phyloP scores from a whole-genome alignment of 1,140 invertebrate species.

The Drosophila asahinai region DNA sequence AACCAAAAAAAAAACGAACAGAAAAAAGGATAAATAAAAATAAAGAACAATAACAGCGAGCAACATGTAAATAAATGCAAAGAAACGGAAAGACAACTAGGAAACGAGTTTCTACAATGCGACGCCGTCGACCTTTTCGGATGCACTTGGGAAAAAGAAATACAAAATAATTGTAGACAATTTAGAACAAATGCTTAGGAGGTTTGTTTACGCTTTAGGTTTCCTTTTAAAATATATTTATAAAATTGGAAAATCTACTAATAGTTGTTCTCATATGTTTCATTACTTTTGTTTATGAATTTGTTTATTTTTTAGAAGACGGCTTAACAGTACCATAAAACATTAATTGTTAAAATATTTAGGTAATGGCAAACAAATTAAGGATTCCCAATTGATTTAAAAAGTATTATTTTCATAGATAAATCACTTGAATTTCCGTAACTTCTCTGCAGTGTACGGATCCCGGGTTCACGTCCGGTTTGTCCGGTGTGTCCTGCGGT shows the following conservation, averaged over 20 bases:
- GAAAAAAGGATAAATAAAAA: conserved; percentile 41
- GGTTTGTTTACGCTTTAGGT: too few relatives aligned
- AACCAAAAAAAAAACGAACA: conserved; percentile 33
- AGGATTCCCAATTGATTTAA: too few relatives aligned
- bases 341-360: too few relatives aligned
- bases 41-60: conserved; percentile 59
- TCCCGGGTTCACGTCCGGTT: conserved; percentile 21
- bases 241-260: too few relatives aligned
- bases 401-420: background rate
- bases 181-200: too few relatives aligned
- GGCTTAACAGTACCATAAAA: too few relatives aligned
- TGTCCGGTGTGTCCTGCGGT: conserved; percentile 19
- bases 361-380: too few relatives aligned
- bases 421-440: too few relatives aligned
- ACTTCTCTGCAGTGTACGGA: conserved; percentile 6
- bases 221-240: too few relatives aligned
- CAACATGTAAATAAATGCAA: conserved; percentile 72
- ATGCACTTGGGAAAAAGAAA: conserved; percentile 2
- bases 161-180: background rate
- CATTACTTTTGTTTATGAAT: too few relatives aligned
- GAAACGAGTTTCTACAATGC: conserved; percentile 62
- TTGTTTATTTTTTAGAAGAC: too few relatives aligned
- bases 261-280: too few relatives aligned
- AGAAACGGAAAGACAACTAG: conserved; percentile 78
- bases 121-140: conserved; percentile 19